Percentiles rank a stretch among this genome's conserved stretches.
These are phyloP conservation scores for Oxyura jamaicensis DNA, from an alignment of 2,113 vertebrate genomes.

Conservation along the genomic window DNA sequence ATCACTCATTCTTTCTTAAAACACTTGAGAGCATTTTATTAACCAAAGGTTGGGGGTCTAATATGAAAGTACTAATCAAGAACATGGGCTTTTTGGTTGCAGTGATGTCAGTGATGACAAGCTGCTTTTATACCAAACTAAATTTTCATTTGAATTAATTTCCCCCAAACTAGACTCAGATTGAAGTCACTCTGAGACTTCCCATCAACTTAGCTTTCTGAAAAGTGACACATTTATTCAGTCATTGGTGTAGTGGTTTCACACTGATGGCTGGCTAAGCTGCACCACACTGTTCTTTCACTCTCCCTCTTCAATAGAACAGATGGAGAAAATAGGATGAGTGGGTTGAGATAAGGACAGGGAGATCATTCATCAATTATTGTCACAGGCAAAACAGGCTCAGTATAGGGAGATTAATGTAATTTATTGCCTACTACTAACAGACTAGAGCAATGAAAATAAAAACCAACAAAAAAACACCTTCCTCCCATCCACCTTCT, in stretches of 20 bases:
- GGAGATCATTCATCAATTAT: too few species aligned
- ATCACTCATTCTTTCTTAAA: neutral
- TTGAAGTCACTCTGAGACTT: neutral
- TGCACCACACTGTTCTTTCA: too few species aligned
- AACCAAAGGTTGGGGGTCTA: neutral
- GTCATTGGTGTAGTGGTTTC: neutral
- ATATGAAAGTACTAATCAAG: neutral
- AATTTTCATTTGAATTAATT: neutral
- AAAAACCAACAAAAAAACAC: too few species aligned
- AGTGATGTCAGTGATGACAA: neutral
- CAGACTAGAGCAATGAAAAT: too few species aligned
- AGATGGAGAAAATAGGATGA: too few species aligned
- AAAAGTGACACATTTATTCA: neutral
- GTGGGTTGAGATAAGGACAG: too few species aligned
- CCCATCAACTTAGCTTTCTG: neutral
- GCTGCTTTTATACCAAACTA: neutral
- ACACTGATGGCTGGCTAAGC: too few species aligned
- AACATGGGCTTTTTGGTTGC: neutral
- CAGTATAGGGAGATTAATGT: too few species aligned
- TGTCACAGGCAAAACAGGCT: too few species aligned
- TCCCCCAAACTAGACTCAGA: neutral
- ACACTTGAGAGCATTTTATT: neutral
- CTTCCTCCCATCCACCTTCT: too few species aligned
- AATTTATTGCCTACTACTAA: too few species aligned
- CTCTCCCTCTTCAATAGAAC: too few species aligned